Evolutionary conservation across 2,888 invertebrate species (phyloP).

Genomic region (Pomacea canaliculata): DNA sequence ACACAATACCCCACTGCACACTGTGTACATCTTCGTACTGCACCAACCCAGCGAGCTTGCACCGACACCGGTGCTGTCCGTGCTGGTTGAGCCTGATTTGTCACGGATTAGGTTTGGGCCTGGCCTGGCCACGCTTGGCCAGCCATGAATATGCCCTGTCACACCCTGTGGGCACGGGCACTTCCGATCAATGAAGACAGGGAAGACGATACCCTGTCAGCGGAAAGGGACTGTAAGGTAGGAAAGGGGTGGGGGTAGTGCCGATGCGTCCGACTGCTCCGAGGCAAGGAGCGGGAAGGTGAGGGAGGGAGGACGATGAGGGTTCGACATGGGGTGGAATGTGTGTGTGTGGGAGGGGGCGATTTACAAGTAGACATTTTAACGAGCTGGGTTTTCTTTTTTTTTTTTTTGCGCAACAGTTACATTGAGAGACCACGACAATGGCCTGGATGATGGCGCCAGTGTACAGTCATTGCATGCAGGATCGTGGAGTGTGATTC

Average conservation of each 20-base stretch:
- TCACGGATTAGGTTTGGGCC: constrained; percentile 15
- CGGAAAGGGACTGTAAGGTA: constrained; percentile 7
- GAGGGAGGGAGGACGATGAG: no score
- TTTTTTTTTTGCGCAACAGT: no score
- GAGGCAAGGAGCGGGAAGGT: no score
- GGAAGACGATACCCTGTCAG: no score
- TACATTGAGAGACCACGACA: no score
- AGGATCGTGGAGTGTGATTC: no score
- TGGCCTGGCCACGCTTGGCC: constrained; percentile 1
- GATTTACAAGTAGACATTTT: no score
- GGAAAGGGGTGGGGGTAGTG: neutral
- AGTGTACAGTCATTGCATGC: no score
- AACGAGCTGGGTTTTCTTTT: no score
- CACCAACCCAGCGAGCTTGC: neutral
- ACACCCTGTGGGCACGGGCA: neutral
- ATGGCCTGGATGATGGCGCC: no score
- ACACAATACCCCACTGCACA: neutral
- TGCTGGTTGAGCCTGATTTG: constrained; percentile 3
- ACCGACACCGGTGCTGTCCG: neutral
- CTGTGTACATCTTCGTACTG: neutral
- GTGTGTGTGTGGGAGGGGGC: no score
- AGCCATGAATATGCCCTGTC: constrained; percentile 10
- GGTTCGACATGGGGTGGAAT: no score
- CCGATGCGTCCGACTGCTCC: neutral
- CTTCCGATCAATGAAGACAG: constrained; percentile 6